Evolutionary conservation across 2,888 invertebrate genomes (phyloP), one percentile per base, ranked within the genome.

Genomic region (Macrosoma leucophasiata): DNA sequence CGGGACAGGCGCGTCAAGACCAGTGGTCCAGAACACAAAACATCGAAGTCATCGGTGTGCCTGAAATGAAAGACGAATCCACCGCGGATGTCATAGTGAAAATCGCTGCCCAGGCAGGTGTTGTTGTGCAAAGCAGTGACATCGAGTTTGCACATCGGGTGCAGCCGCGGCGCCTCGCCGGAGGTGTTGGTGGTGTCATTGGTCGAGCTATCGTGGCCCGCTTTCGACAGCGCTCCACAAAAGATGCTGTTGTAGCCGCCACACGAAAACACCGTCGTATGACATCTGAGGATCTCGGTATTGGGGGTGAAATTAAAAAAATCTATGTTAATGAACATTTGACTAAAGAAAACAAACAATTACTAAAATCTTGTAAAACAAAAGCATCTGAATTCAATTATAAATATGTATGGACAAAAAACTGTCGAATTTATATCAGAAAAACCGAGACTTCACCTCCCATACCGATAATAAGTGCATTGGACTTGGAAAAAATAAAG

Each of bases 91-190:
- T 43, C 11, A 36, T 41, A 4, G 4, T 15, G 4, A 40, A 31
- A 15, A 9, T 41, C 12, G 21, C 22, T n/a, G 7, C 27, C 17
- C 10, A 27, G 3, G 12, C 34, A 2, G 41, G 43, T n/a, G 36
- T 43, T 2, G 5, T 21, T 6, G n/a, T 43, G 4, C 12, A 21
- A 11, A 11, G 19, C 1, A 27, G 33, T 3, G 38, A 38, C 9
- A 8, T 41, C 6, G 40, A 43, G 6, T 43, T 41, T 20, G 40
- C 38, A 1, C 40, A 38, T 11, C 38, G 40, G 2, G 38, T 38
- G 4, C 41, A 37, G 15, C 33, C 40, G 4, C 28, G 24, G 4
- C 27, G 26, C 2, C 21, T 17, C 4, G 13, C 10, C 4, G 20
- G 25, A 9, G 13, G 24, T 7, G 31, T 8, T n/a, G 13, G 32